Evolutionary conservation across 2,888 invertebrate species (phyloP).

Genomic region (Cheilosia grossa): DNA sequence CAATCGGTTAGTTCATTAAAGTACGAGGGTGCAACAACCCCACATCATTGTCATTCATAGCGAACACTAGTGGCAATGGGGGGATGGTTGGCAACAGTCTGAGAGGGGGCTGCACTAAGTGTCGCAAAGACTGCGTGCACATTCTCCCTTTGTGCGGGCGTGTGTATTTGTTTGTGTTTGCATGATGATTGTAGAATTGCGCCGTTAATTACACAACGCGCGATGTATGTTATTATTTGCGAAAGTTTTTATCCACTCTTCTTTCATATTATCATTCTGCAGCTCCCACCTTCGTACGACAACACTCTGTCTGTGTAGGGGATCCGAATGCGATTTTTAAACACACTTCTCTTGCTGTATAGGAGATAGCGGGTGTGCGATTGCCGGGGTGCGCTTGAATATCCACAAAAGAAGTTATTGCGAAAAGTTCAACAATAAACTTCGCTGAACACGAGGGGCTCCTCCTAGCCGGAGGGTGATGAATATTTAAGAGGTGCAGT

Average conservation of each 20-base stretch:
- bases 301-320: conserved; percentile 7
- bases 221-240: conserved; percentile 56
- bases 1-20: conserved; percentile 65
- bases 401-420: conserved; percentile 50
- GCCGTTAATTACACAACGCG: conserved; percentile 67
- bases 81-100: background rate
- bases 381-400: background rate
- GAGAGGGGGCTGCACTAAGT: conserved; percentile 23
- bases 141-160: conserved; percentile 44
- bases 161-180: conserved; percentile 36
- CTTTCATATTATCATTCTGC: conserved; percentile 6
- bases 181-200: conserved; percentile 60
- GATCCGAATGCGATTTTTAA: background rate
- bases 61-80: background rate
- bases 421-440: conserved; percentile 62
- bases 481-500: conserved; percentile 64
- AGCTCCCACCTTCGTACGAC: background rate
- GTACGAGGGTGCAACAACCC: conserved; percentile 71
- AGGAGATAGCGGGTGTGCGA: background rate
- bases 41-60: conserved; percentile 58
- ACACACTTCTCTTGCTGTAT: background rate
- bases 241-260: conserved; percentile 27
- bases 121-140: conserved; percentile 62
- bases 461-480: conserved; percentile 30
- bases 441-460: conserved; percentile 8